Conservation (phyloP, 2,113 vertebrate species). For the Dicentrarchus labrax region DNA sequence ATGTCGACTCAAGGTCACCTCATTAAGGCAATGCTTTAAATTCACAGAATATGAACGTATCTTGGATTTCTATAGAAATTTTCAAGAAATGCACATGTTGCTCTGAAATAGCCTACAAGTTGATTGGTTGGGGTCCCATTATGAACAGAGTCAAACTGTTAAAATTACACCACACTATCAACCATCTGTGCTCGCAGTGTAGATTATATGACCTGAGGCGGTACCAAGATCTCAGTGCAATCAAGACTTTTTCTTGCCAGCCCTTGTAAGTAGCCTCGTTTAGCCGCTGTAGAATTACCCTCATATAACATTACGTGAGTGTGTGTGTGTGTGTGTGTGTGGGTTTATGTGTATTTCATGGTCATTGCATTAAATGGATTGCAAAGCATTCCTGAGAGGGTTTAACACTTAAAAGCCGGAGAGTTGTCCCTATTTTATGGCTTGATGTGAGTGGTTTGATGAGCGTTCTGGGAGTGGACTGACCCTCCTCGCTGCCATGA, state of each 20-base stretch:
- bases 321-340: constrained; percentile 34
- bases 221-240: constrained; percentile 15
- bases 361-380: constrained; percentile 66
- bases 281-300: constrained; percentile 41
- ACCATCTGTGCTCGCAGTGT: constrained; percentile 30
- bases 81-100: constrained; percentile 5
- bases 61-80: background rate
- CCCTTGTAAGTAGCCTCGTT: constrained; percentile 28
- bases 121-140: background rate
- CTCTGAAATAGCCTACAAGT: background rate
- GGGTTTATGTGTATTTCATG: constrained; percentile 32
- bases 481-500: constrained; percentile 34
- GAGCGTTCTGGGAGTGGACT: constrained; percentile 35
- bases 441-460: constrained; percentile 56
- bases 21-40: constrained; percentile 8
- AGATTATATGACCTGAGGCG: constrained; percentile 29
- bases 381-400: constrained; percentile 50
- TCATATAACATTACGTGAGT: constrained; percentile 1
- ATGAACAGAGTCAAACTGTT: background rate
- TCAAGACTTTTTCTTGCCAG: constrained; percentile 29
- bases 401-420: constrained; percentile 64
- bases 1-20: constrained; percentile 62
- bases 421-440: constrained; percentile 53
- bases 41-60: background rate
- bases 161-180: background rate